These are phyloP conservation scores for Mirza zaza DNA, from an alignment of 2,113 vertebrate genomes.

Conservation along the genomic window DNA sequence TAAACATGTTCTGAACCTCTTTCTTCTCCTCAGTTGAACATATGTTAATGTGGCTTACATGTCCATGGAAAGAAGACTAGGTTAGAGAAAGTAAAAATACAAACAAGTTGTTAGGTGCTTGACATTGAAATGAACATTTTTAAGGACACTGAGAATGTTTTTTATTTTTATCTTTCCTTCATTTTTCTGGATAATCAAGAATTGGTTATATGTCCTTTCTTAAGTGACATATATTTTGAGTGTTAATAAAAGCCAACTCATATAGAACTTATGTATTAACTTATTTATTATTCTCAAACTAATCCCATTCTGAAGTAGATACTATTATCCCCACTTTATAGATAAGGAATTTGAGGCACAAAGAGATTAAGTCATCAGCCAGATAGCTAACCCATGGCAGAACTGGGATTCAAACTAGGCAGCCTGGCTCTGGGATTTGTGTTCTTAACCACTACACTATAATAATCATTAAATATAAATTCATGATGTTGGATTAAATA, in stretches of 20 bases:
- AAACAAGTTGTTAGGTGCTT: not conserved
- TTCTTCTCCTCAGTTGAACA: not conserved
- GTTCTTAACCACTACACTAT: not conserved
- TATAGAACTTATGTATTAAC: not conserved
- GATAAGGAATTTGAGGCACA: not conserved
- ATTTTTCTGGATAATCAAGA: slow-evolving; percentile 29
- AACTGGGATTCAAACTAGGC: not conserved
- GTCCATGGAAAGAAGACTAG: not conserved
- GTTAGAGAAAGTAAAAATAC: slow-evolving; percentile 12
- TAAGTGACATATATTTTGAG: not conserved
- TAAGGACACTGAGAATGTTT: not conserved
- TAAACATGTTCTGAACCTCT: not conserved
- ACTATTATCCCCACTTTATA: not conserved
- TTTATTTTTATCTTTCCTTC: not conserved
- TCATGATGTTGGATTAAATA: not conserved
- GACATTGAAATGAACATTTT: not conserved
- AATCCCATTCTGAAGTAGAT: not conserved
- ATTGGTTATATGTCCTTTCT: not conserved
- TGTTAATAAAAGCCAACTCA: not conserved
- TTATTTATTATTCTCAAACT: not conserved
- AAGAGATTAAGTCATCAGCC: not conserved
- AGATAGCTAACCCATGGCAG: not conserved
- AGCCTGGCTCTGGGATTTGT: not conserved
- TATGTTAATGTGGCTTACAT: not conserved
- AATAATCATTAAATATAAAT: not conserved